Evolutionary conservation across 2,888 invertebrate genomes (phyloP).

Genomic region (Sphinx pinastri): DNA sequence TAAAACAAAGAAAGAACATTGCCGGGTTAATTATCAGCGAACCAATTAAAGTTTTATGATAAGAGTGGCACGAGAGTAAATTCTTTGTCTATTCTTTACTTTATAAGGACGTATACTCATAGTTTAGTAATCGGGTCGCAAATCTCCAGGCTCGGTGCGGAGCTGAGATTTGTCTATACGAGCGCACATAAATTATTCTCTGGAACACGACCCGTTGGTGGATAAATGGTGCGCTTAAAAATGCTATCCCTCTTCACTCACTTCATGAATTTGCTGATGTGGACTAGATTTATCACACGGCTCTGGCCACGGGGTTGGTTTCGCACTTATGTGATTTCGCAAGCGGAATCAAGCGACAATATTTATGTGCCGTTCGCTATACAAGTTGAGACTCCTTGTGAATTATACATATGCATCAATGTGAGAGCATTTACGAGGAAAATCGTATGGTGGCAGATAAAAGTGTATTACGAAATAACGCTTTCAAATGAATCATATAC

Average conservation of each 20-base stretch:
- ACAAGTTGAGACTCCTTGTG: background rate
- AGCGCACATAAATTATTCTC: slow-evolving; percentile 60
- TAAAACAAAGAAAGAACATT: background rate
- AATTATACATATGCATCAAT: no score
- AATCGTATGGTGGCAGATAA: no score
- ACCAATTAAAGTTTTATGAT: slow-evolving; percentile 1
- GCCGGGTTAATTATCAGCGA: background rate
- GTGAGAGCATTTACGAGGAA: no score
- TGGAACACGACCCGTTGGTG: slow-evolving; percentile 45
- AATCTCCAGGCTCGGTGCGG: slow-evolving; percentile 23
- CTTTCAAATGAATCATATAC: background rate
- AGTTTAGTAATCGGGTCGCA: slow-evolving; percentile 17
- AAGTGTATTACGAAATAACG: background rate
- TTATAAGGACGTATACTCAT: slow-evolving; percentile 4
- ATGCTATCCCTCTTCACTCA: slow-evolving; percentile 63
- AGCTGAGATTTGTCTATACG: slow-evolving; percentile 53
- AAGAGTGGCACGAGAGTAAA: background rate
- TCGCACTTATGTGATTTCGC: slow-evolving; percentile 21
- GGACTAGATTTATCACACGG: slow-evolving; percentile 45
- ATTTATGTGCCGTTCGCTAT: background rate
- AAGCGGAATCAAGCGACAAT: slow-evolving; percentile 9
- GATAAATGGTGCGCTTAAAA: slow-evolving; percentile 66
- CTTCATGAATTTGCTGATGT: slow-evolving; percentile 63
- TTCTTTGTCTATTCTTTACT: slow-evolving; percentile 21
- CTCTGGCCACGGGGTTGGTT: slow-evolving; percentile 10